Conservation (phyloP, 30 jellyfish, hydroid and myxozoan species). For the Morbakka virulenta region DNA sequence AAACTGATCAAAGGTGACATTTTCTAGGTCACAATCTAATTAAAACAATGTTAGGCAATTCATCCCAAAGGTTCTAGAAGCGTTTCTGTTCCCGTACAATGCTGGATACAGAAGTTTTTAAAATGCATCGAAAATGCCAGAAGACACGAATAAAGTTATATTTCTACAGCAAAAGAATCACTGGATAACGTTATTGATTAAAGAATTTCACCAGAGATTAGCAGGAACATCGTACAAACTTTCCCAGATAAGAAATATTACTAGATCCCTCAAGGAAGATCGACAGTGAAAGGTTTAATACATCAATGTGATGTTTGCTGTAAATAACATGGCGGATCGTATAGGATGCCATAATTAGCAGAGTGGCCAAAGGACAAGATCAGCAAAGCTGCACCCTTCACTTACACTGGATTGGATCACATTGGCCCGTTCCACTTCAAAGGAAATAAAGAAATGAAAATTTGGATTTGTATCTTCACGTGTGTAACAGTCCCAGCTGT, state of each 20-base stretch:
- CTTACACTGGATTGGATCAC: constrained; percentile 16
- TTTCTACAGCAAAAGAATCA: not conserved
- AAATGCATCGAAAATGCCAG: constrained; percentile 12
- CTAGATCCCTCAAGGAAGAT: constrained; percentile 13
- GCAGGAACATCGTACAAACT: no score
- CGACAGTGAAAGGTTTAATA: not conserved
- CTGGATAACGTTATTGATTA: not conserved
- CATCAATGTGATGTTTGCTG: not conserved
- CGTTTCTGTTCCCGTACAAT: no score
- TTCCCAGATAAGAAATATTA: no score
- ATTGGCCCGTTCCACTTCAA: not conserved
- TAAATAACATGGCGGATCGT: constrained; percentile 10
- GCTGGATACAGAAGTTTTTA: constrained; percentile 4
- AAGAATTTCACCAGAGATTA: constrained; percentile 1
- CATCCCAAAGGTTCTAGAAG: no score
- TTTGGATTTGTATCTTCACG: not conserved
- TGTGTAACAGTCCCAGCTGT: not conserved
- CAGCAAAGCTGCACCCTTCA: not conserved
- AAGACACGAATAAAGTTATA: constrained; percentile 3
- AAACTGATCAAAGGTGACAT: no score
- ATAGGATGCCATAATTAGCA: constrained; percentile 16
- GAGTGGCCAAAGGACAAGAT: constrained; percentile 14
- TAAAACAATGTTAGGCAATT: no score
- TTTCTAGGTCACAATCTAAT: no score
- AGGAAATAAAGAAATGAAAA: not conserved